A percentile compares a stretch with the other conserved stretches of the same genome.
Evolutionary conservation across 2,797 vertebrate genomes (phyloP).

Genomic region (Sebastes oblongus): DNA sequence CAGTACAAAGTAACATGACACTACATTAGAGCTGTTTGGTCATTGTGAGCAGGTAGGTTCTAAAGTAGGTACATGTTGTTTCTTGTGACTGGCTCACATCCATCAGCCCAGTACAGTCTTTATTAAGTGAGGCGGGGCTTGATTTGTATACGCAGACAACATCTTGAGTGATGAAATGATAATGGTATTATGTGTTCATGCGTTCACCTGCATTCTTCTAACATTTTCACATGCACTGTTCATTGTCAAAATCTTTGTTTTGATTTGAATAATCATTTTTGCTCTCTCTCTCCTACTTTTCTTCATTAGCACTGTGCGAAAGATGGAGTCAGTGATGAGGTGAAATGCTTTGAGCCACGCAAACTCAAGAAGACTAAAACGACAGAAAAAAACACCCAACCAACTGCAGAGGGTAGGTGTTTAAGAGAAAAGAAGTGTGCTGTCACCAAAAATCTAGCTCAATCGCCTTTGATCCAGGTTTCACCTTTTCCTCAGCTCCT

Average conservation of each 20-base stretch:
- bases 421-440: neutral
- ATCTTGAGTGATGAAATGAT: neutral
- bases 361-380: conserved; percentile 69
- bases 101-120: neutral
- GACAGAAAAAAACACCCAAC: conserved; percentile 45
- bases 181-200: neutral
- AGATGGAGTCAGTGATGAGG: conserved; percentile 57
- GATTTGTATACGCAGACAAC: neutral
- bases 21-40: neutral
- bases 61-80: neutral
- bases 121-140: conserved; percentile 13
- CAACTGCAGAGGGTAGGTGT: conserved; percentile 74
- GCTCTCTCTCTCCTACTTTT: neutral
- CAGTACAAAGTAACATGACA: conserved; percentile 5
- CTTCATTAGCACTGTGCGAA: conserved; percentile 50
- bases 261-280: too few relatives aligned
- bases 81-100: neutral
- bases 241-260: too few relatives aligned
- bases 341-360: conserved; percentile 64
- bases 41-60: neutral
- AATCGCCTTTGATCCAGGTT: neutral
- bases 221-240: neutral
- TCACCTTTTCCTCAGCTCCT: neutral
- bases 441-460: neutral
- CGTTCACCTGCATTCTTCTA: neutral